A percentile compares a stretch with the other conserved stretches of the same genome.
phyloP scores from a whole-genome alignment of 2,797 vertebrate genomes.

The Eutrigla gurnardus region DNA sequence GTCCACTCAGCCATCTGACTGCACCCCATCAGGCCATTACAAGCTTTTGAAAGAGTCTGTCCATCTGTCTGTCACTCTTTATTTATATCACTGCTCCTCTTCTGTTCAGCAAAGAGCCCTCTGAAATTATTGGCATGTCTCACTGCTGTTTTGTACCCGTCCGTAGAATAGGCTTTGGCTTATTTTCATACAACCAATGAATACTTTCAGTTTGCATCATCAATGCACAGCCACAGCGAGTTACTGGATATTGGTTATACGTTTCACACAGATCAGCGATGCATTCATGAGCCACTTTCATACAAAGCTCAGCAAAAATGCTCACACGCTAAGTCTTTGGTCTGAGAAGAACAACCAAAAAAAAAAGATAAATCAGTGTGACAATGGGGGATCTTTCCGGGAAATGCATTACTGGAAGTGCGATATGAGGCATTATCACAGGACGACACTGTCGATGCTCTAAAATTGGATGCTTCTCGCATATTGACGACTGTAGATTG shows the following conservation, averaged over 20 bases:
- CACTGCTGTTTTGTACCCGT: not conserved
- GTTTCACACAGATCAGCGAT: slow-evolving; percentile 19
- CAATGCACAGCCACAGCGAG: not conserved
- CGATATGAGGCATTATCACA: slow-evolving; percentile 13
- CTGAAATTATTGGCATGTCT: not conserved
- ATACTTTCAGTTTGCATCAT: not conserved
- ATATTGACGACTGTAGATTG: not conserved
- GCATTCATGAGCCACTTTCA: slow-evolving; percentile 3
- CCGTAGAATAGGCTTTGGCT: not conserved
- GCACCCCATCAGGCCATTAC: no score
- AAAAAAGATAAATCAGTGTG: not conserved
- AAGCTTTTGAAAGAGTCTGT: no score
- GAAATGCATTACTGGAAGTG: slow-evolving; percentile 3
- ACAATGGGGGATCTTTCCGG: not conserved
- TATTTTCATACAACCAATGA: not conserved
- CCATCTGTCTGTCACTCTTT: no score
- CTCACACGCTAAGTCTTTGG: not conserved
- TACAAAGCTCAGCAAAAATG: slow-evolving; percentile 36
- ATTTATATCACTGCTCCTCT: not conserved
- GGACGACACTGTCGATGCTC: not conserved
- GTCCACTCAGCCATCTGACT: no score
- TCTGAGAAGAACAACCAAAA: not conserved
- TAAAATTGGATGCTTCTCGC: not conserved
- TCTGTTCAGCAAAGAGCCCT: not conserved
- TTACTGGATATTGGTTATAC: not conserved